Evolutionary conservation across 2,113 vertebrate genomes (phyloP), one percentile per base, ranked within the genome.

Genomic region (Hassar affinis): DNA sequence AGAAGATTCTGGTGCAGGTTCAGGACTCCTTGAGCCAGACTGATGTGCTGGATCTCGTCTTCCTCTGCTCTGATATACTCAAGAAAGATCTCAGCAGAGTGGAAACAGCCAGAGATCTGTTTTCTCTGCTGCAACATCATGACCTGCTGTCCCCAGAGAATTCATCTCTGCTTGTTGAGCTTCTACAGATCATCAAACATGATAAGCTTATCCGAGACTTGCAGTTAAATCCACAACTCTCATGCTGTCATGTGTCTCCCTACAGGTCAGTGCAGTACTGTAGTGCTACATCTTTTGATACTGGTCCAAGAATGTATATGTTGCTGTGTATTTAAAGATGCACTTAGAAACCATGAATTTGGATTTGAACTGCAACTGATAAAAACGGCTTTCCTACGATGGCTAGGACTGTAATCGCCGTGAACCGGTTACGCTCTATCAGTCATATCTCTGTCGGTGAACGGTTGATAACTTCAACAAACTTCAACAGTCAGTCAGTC

Each of bases 31-130:
- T 95, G 45, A 0, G 1, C 0, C 8, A 0, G 1, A 82, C 86
- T 0, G 92, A 93, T 0, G 74, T 91, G 1, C 85, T 87, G 82
- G 89, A 91, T 2, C 61, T 93, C 22, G 84, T 51, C 0, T 94
- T 93, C 78, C 92, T 95, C 42, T 94, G 93, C 84, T 81, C 75
- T 6, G 94, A 94, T 14, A 62, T 92, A 5, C 68, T 93, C 56
- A n/a, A 1, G 1, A 79, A 27, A 45, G 91, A 87, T 64, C 62
- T 84, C 12, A 75, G 64, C 59, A 57, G 62, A 0, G 82, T 93
- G 81, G 35, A 83, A 11, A 51, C 62, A 0, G 87, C 88, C 56
- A 79, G 1, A 1, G 64, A 90, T 0, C 90, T 95, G 35, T 94
- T 94, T 88, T 38, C 8, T 12, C 54, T 79, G 7, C 90, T 94